Percentiles rank a stretch among this genome's conserved stretches.
Evolutionary conservation across 2,113 vertebrate species (phyloP).

Genomic region (Tiliqua scincoides): DNA sequence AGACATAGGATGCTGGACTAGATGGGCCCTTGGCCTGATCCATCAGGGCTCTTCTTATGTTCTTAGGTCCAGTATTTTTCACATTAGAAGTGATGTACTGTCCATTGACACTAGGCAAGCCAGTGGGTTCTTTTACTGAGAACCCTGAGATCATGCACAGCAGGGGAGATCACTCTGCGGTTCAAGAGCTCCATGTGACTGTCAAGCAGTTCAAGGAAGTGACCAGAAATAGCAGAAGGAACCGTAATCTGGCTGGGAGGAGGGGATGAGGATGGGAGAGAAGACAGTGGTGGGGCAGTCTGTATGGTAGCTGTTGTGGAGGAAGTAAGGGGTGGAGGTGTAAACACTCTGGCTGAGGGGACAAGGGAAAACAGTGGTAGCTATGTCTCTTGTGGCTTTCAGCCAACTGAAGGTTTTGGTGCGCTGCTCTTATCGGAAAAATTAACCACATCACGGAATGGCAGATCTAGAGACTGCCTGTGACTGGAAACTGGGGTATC

Average conservation of each 20-base stretch:
- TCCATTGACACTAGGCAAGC: not conserved
- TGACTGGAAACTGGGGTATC: not conserved
- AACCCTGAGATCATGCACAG: not conserved
- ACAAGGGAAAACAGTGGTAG: not conserved
- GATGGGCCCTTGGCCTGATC: no score
- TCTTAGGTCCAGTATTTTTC: not conserved
- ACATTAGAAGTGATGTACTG: not conserved
- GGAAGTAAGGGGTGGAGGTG: not conserved
- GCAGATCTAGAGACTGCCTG: not conserved
- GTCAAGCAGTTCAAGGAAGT: constrained; percentile 1
- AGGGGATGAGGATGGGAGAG: not conserved
- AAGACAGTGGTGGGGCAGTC: not conserved
- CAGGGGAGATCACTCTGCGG: no score
- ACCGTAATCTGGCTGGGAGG: not conserved
- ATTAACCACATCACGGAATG: not conserved
- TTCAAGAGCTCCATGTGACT: not conserved
- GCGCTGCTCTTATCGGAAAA: not conserved
- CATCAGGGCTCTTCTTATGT: no score
- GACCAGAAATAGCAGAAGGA: constrained; percentile 1
- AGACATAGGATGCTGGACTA: no score
- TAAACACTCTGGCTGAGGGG: no score
- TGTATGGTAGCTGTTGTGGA: not conserved
- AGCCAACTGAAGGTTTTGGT: no score
- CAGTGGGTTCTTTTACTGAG: not conserved
- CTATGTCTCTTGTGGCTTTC: not conserved